Conservation (phyloP, 2,888 invertebrate species). For the Labia minor region DNA sequence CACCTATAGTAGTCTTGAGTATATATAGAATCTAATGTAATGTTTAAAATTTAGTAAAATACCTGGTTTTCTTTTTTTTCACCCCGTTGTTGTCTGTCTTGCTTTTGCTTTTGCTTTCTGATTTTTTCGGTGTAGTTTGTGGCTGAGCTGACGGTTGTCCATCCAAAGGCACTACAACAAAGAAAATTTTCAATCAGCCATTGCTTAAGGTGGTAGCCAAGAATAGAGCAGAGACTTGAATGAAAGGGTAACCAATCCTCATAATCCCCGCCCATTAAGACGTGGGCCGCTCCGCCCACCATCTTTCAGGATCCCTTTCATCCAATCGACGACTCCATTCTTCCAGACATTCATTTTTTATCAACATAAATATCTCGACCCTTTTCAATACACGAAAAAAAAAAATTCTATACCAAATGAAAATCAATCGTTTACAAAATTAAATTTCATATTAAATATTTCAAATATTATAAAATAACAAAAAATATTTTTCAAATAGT, state of each 20-base stretch:
- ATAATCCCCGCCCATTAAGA: neutral
- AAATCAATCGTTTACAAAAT: too few relatives aligned
- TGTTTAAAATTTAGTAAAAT: slow-evolving; percentile 28
- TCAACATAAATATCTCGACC: too few relatives aligned
- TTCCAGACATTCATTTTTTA: neutral
- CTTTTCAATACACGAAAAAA: too few relatives aligned
- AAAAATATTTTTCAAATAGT: too few relatives aligned
- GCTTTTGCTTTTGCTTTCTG: slow-evolving; percentile 54
- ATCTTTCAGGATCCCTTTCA: neutral
- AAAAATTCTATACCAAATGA: too few relatives aligned
- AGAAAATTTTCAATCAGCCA: slow-evolving; percentile 1
- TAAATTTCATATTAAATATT: too few relatives aligned
- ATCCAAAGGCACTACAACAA: slow-evolving; percentile 32
- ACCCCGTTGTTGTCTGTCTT: slow-evolving; percentile 76
- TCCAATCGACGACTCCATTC: neutral
- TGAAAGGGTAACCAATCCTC: neutral
- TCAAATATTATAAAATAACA: too few relatives aligned
- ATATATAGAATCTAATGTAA: too few relatives aligned
- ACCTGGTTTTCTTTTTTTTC: slow-evolving; percentile 90
- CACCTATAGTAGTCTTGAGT: too few relatives aligned
- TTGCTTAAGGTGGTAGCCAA: neutral
- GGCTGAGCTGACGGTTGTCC: slow-evolving; percentile 33
- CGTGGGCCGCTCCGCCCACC: neutral
- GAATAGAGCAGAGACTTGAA: neutral
- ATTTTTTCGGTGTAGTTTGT: slow-evolving; percentile 41